Conservation (phyloP, 1,140 invertebrate species). For the Palaemon carinicauda region DNA sequence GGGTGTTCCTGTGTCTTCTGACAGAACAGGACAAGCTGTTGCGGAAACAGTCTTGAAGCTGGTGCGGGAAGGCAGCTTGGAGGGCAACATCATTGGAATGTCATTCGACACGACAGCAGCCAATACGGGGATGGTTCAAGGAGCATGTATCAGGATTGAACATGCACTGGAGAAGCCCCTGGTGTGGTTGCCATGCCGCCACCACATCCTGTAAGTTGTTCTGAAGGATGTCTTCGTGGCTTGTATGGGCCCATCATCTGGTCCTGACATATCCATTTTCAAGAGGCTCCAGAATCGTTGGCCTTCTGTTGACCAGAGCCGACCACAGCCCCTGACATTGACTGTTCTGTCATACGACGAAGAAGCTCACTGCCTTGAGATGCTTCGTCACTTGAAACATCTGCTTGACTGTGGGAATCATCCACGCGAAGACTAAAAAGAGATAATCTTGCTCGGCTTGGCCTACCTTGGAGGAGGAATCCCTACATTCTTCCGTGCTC, state of each 20-base stretch:
- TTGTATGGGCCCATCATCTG: background rate
- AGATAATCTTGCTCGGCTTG: conserved; percentile 3
- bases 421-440: conserved; percentile 22
- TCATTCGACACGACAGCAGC: conserved; percentile 18
- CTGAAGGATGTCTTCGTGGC: background rate
- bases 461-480: background rate
- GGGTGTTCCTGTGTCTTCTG: too few species aligned
- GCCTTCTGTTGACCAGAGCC: too few species aligned
- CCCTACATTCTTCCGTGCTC: conserved; percentile 7
- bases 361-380: too few species aligned
- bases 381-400: too few species aligned
- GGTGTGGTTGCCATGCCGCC: background rate
- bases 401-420: conserved; percentile 8
- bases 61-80: too few species aligned
- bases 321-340: too few species aligned
- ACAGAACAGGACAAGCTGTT: too few species aligned
- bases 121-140: background rate
- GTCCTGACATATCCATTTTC: too few species aligned
- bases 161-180: background rate
- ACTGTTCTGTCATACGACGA: too few species aligned
- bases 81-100: too few species aligned
- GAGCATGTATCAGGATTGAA: background rate
- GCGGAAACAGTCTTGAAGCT: too few species aligned
- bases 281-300: too few species aligned
- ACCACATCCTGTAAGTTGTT: conserved; percentile 9